Evolutionary conservation across 2,113 vertebrate species (phyloP).

Genomic region (Panthera leo): DNA sequence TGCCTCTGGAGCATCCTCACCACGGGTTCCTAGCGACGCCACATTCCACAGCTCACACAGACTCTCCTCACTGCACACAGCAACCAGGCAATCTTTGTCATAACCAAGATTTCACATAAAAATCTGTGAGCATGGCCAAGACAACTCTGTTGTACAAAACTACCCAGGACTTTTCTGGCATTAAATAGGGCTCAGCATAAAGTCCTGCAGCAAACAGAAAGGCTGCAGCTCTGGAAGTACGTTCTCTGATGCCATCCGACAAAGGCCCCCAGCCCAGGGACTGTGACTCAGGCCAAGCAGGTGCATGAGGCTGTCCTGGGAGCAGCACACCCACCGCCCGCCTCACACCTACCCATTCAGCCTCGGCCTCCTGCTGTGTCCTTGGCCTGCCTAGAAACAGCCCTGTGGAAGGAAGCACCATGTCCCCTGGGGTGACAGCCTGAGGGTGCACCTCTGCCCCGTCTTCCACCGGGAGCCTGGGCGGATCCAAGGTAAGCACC

Average conservation of each 20-base stretch:
- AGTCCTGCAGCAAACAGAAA: background rate
- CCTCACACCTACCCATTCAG: background rate
- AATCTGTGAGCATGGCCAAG: background rate
- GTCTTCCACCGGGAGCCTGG: background rate
- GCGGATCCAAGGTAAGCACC: background rate
- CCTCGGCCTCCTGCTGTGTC: background rate
- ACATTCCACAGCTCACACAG: background rate
- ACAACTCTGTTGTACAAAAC: background rate
- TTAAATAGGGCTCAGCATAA: background rate
- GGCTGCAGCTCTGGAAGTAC: background rate
- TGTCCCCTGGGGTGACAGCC: background rate
- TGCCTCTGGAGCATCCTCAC: background rate
- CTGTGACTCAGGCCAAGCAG: background rate
- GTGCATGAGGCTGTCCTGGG: background rate
- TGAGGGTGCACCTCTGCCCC: background rate
- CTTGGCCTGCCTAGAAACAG: background rate
- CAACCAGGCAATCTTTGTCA: background rate
- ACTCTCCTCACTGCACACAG: background rate
- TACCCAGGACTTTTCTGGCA: background rate
- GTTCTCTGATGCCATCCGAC: background rate
- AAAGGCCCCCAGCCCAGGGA: background rate
- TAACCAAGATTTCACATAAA: background rate
- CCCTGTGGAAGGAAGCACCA: background rate
- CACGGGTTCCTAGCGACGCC: background rate
- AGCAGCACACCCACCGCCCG: background rate